Evolutionary conservation across 2,797 vertebrate species (phyloP).

Genomic region (Nannoperca obscura): DNA sequence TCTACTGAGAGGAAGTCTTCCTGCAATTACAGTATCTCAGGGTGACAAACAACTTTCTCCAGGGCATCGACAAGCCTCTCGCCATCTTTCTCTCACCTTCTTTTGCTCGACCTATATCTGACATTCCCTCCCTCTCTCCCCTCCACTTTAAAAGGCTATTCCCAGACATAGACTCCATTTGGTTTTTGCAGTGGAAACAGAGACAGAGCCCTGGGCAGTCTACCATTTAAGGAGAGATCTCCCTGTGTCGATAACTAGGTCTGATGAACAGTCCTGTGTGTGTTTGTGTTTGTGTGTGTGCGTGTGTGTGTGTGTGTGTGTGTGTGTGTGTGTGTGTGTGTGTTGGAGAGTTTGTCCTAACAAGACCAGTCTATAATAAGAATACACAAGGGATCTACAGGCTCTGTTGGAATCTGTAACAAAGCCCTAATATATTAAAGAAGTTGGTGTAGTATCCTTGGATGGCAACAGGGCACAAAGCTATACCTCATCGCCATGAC

Average conservation of each 20-base stretch:
- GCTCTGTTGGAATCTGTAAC: constrained; percentile 26
- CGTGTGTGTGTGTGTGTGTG: constrained; percentile 19
- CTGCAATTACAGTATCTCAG: neutral
- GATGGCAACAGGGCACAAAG: constrained; percentile 38
- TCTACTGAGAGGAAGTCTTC: neutral
- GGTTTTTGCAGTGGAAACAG: constrained; percentile 72
- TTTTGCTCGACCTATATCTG: constrained; percentile 41
- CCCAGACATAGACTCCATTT: constrained; percentile 71
- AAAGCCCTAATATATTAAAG: neutral
- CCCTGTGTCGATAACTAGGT: constrained; percentile 75
- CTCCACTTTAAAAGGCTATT: constrained; percentile 74
- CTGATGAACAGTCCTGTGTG: constrained; percentile 59
- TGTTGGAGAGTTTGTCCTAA: constrained; percentile 37
- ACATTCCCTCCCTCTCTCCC: constrained; percentile 23
- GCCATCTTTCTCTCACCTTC: constrained; percentile 31
- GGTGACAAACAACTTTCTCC: constrained; percentile 3
- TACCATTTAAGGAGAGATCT: constrained; percentile 85
- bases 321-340: constrained; percentile 22
- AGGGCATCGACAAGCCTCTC: constrained; percentile 2
- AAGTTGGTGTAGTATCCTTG: constrained; percentile 29
- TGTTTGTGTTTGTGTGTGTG: constrained; percentile 29
- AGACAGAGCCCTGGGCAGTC: constrained; percentile 72
- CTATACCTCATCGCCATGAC: constrained; percentile 32
- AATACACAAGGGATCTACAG: constrained; percentile 56
- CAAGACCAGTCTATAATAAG: constrained; percentile 63